Evolutionary conservation across 35 echinoderm and acorn worm genomes (phyloP).

Genomic region (Holothuria glaberrima): DNA sequence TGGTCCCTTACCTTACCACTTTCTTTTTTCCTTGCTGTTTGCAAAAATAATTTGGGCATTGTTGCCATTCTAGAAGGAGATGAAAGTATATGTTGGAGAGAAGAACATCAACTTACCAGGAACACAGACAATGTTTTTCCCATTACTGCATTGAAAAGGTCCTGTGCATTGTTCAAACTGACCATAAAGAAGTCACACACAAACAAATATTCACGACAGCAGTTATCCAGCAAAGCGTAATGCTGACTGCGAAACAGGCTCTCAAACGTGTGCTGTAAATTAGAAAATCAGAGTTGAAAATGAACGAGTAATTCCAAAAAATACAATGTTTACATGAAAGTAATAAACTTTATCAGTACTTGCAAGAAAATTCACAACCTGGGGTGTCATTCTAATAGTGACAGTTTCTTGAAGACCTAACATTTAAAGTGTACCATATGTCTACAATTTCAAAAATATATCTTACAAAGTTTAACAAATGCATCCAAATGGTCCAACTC

Average conservation of each 20-base stretch:
- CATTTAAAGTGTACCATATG: too few species aligned
- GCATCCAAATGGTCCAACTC: too few species aligned
- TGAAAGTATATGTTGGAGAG: not conserved
- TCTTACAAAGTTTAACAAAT: too few species aligned
- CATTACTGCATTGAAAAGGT: conserved; percentile 92
- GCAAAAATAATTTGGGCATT: not conserved
- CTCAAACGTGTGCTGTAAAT: conserved; percentile 95
- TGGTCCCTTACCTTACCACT: not conserved
- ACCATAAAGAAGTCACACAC: conserved; percentile 99
- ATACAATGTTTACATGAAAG: too few species aligned
- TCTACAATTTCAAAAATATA: too few species aligned
- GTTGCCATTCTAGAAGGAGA: not conserved
- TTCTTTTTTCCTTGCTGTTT: not conserved
- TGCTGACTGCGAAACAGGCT: conserved; percentile 96
- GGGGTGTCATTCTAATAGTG: too few species aligned
- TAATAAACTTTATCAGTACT: too few species aligned
- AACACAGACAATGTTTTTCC: conserved; percentile 96
- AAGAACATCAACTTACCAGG: conserved; percentile 62
- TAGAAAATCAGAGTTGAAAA: too few species aligned
- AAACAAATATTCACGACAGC: conserved; percentile 96
- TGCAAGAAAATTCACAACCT: too few species aligned
- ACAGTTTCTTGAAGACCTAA: too few species aligned
- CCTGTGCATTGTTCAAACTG: conserved; percentile 85
- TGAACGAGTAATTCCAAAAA: too few species aligned
- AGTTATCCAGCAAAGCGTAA: conserved; percentile 92